Percentiles rank a stretch among this genome's conserved stretches.
Evolutionary conservation across 2,888 invertebrate genomes (phyloP).

Genomic region (Teinopalpus imperialis): DNA sequence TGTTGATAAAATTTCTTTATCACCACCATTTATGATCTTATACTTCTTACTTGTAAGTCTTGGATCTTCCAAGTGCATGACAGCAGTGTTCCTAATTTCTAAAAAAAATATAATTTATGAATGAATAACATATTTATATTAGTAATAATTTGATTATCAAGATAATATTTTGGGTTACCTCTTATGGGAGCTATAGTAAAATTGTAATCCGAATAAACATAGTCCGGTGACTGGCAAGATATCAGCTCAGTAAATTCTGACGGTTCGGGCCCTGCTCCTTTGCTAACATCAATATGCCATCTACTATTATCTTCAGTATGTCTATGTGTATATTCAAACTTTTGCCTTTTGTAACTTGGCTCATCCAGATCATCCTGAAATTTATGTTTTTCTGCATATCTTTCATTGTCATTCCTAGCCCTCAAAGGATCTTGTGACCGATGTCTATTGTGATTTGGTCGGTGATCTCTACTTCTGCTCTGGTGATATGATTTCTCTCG

Average conservation of each 20-base stretch:
- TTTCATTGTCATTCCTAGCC: slow-evolving; percentile 34
- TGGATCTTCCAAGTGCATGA: slow-evolving; percentile 55
- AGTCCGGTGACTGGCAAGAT: slow-evolving; percentile 67
- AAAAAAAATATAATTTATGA: slow-evolving; percentile 37
- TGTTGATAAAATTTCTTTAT: slow-evolving; percentile 42
- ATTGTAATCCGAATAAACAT: slow-evolving; percentile 32
- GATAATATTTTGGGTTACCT: slow-evolving; percentile 41
- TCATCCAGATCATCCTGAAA: slow-evolving; percentile 46
- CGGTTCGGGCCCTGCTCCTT: slow-evolving; percentile 27
- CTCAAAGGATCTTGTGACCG: slow-evolving; percentile 37
- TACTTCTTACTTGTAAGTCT: slow-evolving; percentile 55
- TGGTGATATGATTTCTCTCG: slow-evolving; percentile 38
- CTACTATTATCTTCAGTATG: slow-evolving; percentile 5
- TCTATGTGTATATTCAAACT: slow-evolving; percentile 33
- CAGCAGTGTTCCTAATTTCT: slow-evolving; percentile 58
- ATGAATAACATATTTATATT: no score
- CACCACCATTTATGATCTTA: slow-evolving; percentile 41
- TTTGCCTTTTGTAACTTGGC: slow-evolving; percentile 48
- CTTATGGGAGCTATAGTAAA: slow-evolving; percentile 36
- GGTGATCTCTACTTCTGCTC: slow-evolving; percentile 38
- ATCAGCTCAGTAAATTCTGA: slow-evolving; percentile 34
- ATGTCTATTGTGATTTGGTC: slow-evolving; percentile 35
- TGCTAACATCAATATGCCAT: slow-evolving; percentile 26
- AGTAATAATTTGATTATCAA: background rate
- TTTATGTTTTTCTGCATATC: slow-evolving; percentile 44